Percentiles rank a stretch among this genome's conserved stretches.
Conservation (phyloP, 1,140 invertebrate species). For the Anagrus nilaparvatae region DNA sequence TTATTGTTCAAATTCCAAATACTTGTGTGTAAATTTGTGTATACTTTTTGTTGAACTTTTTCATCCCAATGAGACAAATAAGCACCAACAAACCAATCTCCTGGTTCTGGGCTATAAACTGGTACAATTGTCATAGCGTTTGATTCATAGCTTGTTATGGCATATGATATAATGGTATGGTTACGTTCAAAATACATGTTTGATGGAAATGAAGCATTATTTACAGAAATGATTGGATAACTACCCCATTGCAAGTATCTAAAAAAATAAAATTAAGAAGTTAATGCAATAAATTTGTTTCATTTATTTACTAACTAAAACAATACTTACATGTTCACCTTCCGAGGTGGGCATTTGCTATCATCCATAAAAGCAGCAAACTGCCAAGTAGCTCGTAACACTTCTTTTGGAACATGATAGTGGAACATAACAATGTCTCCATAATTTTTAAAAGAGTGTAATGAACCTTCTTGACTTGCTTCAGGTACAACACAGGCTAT, state of each 20-base stretch:
- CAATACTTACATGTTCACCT: constrained; percentile 42
- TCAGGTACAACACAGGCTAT: constrained; percentile 29
- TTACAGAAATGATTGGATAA: constrained; percentile 46
- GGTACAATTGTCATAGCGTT: constrained; percentile 38
- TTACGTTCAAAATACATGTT: constrained; percentile 33
- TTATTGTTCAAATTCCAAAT: constrained; percentile 1
- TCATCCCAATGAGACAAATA: constrained; percentile 46
- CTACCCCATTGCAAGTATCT: constrained; percentile 50
- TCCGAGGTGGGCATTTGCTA: constrained; percentile 34
- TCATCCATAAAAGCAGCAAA: constrained; percentile 47
- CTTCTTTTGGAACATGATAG: constrained; percentile 43
- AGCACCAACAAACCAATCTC: constrained; percentile 50
- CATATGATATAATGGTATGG: constrained; percentile 31
- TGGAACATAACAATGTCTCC: constrained; percentile 45
- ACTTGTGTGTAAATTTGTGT: constrained; percentile 1
- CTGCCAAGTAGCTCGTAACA: constrained; percentile 44
- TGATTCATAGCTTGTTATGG: constrained; percentile 37
- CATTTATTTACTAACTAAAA: background rate
- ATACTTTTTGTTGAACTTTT: constrained; percentile 46
- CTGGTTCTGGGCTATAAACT: constrained; percentile 43
- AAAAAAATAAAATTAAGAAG: no score
- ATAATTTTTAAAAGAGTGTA: constrained; percentile 43
- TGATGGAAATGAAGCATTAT: constrained; percentile 41
- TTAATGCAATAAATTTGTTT: constrained; percentile 1
- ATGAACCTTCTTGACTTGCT: constrained; percentile 43